Evolutionary conservation across 2,113 vertebrate species (phyloP), one percentile per base, ranked within the genome.

Genomic region (Apus apus): DNA sequence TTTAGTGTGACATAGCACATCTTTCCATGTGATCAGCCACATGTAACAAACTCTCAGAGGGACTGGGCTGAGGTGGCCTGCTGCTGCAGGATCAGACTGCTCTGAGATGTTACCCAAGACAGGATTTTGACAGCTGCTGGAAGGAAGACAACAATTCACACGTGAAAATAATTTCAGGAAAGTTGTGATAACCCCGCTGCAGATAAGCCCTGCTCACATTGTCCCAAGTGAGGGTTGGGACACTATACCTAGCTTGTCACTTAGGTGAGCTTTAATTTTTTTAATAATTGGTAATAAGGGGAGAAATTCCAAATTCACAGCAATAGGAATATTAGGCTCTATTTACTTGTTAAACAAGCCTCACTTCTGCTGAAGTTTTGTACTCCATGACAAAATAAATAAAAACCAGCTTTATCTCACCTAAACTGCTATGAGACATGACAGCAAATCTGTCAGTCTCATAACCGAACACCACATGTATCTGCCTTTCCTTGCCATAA

Each of bases 391-490:
- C 77, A 93, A 92, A 83, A 67, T 54, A 78, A 97, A 94, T 78
- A 91, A 94, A 89, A 75, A 68, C 0, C 75, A 86, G 83, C n/a
- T 92, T 95, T 84, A 85, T 94, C 88, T 92, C 85, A 92, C 90
- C 88, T 88, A 90, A 91, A 91, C 86, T 81, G 85, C 89, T 90
- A 90, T 74, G 58, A 95, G 87, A 91, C 81, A 75, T 82, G 86
- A 93, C 94, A 97, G 91, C 58, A 85, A 88, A 94, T 95, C 92
- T 95, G 96, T 93, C 95, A 96, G 68, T 89, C 94, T 90, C 82
- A 85, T 93, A 96, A 96, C 87, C 85, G 75, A 86, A 65, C 78
- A 90, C 78, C 86, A 90, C 94, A 91, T 61, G 51, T 94, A 88
- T 96, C 91, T 97, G 93, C 90, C 94, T 91, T 86, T 79, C 50